Base-by-base conservation (phyloP, 2,888 invertebrate genomes). In the Dicyrtomina minuta region DNA sequence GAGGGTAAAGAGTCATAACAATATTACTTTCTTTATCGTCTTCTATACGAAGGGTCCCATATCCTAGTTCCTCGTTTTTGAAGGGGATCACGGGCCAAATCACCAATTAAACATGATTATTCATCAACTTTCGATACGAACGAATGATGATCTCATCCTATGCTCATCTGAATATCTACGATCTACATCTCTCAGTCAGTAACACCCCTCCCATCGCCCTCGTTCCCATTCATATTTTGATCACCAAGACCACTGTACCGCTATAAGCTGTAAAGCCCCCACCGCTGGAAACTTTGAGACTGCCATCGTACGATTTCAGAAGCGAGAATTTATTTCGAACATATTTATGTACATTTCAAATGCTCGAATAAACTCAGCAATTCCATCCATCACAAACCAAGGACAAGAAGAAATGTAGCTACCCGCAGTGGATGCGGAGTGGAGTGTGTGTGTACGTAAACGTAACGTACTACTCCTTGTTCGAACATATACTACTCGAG, bases 91-190 rank as follows among this genome's bases (percentile, higher is more conserved):
- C 70, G 71, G 69, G 68, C 70, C 68, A 75, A 75, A 75, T 75
- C 74, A 75, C 75, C 75, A 75, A 75, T 74, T 74, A 74, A 71
- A 67, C 70, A 75, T 75, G 73, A 75, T 72, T 75, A 75, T 74
- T 75, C 73, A 74, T 75, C 75, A 74, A 70, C 66, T 70, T 60
- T 55, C 65, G 55, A 65, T 65, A 53, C 55, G 53, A 55, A 46
- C 22, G 55, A 33, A 55, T 55, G 65, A 65, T 65, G 65, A 65
- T 65, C 65, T 65, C 65, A 65, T 65, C 65, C 55, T n/a, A n/a
- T n/a, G n/a, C n/a, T 65, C 55, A 62, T 62, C 62, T 46, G 41
- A 58, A 33, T 33, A 33, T 51, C 12, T 51, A 51, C 53, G 53
- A 64, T 64, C 64, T 64, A 12, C 27, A 55, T 55, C n/a, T 46